Evolutionary conservation across 2,888 invertebrate genomes (phyloP), one percentile per base, ranked within the genome.

Genomic region (Cordilura impudica): DNA sequence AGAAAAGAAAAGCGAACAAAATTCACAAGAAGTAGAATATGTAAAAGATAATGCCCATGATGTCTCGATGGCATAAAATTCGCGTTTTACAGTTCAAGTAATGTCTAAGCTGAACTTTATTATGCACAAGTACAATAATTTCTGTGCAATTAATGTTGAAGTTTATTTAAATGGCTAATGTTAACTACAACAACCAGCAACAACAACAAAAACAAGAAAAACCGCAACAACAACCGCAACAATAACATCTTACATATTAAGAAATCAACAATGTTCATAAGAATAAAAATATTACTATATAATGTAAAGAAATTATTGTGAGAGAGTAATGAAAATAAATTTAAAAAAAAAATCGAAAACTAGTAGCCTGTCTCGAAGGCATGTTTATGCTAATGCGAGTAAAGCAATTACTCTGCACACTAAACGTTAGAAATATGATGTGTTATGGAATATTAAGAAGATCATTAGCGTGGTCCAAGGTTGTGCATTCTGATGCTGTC

Each of bases 101-200:
- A 29, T 31, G 54, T n/a, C 16, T 58, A 43, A 23, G 8, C 19
- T 58, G 43, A 58, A 58, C 58, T 58, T 58, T 58, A 58, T 43
- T 39, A 43, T 43, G 23, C 23, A 23, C 58, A 58, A 23, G 43
- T 58, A 23, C 43, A 58, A 58, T 58, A 58, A 58, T 58, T 58
- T 58, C n/a, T 23, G 43, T 43, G 12, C 23, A 58, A 58, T 58
- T 58, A 58, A 43, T 43, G 58, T 23, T 58, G 43, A 39, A 39
- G 58, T 35, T 23, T n/a, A n/a, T n/a, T n/a, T 58, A 58, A 58
- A 58, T 58, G 43, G 23, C 43, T 58, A 23, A 21, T 21, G 29
- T 49, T 54, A 49, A 56, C n/a, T n/a, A 49, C 60, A 74, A 43
- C 53, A 53, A 10, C 35, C 31, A 49, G 47, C 49, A 73, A 26